A percentile compares a stretch with the other conserved stretches of the same genome.
These are phyloP conservation scores for Orchesella cincta DNA, from an alignment of 1,140 invertebrate genomes.

Conservation along the genomic window DNA sequence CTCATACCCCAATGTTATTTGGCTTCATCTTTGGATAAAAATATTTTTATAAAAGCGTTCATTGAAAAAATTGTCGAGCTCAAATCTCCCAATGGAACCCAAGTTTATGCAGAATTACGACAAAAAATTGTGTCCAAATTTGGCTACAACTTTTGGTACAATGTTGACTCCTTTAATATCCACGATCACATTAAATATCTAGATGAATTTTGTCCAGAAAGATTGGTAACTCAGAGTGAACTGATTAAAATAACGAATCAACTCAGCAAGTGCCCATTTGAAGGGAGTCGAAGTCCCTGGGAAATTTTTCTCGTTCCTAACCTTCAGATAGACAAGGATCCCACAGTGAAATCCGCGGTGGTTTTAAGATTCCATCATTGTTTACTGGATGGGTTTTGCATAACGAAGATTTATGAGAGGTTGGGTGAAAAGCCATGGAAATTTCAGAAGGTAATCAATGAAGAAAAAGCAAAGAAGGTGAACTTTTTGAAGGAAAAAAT, in stretches of 20 bases:
- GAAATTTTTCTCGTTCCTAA: neutral
- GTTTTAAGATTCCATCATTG: neutral
- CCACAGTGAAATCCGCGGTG: neutral
- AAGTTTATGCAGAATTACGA: too few relatives aligned
- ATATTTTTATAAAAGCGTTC: neutral
- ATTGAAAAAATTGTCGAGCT: neutral
- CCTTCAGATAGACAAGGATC: neutral
- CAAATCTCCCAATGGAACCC: neutral
- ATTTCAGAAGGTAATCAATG: too few relatives aligned
- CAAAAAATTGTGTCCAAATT: neutral
- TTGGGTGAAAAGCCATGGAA: too few relatives aligned
- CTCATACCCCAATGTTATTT: neutral
- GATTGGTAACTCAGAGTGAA: neutral
- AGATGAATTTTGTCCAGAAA: neutral
- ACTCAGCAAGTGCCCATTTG: neutral
- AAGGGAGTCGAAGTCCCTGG: neutral
- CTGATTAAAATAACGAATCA: too few relatives aligned
- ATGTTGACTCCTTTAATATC: neutral
- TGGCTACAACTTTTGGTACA: neutral
- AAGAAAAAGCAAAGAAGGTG: too few relatives aligned
- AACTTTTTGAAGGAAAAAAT: too few relatives aligned
- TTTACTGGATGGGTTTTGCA: neutral
- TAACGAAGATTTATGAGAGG: too few relatives aligned
- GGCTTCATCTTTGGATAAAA: neutral
- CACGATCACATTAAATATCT: neutral